Conservation (phyloP, 2,888 invertebrate genomes). For the Corbicula japonica region DNA sequence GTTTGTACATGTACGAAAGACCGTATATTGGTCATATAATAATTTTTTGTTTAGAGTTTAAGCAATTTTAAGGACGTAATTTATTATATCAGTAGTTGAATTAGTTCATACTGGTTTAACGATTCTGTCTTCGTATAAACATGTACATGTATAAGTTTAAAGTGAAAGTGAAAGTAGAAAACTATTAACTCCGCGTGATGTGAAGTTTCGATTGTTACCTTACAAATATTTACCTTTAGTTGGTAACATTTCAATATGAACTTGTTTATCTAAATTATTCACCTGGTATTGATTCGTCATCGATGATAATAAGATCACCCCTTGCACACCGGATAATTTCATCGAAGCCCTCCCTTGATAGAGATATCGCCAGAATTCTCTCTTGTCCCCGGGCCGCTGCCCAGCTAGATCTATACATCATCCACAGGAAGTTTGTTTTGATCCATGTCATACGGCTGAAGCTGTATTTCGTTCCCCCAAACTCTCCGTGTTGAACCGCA, state of each 20-base stretch:
- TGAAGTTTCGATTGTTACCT: too few relatives aligned
- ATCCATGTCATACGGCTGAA: slow-evolving; percentile 79
- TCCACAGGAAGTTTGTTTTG: slow-evolving; percentile 82
- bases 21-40: too few relatives aligned
- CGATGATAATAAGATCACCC: slow-evolving; percentile 5
- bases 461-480: slow-evolving; percentile 67
- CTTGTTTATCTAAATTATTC: not conserved
- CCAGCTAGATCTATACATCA: slow-evolving; percentile 81
- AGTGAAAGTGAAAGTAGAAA: too few relatives aligned
- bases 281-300: slow-evolving; percentile 17
- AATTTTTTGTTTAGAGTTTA: too few relatives aligned
- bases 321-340: slow-evolving; percentile 69
- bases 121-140: too few relatives aligned
- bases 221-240: too few relatives aligned
- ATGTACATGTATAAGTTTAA: too few relatives aligned
- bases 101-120: too few relatives aligned
- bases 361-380: slow-evolving; percentile 71
- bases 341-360: slow-evolving; percentile 73
- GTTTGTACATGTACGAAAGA: too few relatives aligned
- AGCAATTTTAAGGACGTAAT: too few relatives aligned
- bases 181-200: too few relatives aligned
- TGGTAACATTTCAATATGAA: not conserved
- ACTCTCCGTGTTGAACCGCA: slow-evolving; percentile 61
- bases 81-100: too few relatives aligned
- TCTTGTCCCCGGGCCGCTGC: slow-evolving; percentile 74